Conservation (phyloP, 2,113 vertebrate genomes). For the Tragelaphus buxtoni region DNA sequence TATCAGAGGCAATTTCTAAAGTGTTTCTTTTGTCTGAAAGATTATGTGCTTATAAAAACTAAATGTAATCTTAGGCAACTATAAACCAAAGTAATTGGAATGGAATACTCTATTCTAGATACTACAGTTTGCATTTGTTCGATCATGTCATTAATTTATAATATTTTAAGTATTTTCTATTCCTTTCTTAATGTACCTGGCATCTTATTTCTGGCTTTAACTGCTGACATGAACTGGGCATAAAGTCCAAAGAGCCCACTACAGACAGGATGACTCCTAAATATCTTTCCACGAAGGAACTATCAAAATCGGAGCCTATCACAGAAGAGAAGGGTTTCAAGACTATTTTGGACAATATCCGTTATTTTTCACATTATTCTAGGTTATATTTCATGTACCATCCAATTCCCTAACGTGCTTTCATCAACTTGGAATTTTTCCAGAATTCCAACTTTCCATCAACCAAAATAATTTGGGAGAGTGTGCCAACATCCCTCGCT, state of each 20-base stretch:
- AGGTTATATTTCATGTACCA: constrained; percentile 27
- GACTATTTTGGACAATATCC: constrained; percentile 46
- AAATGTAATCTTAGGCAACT: not conserved
- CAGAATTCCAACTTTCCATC: constrained; percentile 41
- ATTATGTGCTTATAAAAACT: not conserved
- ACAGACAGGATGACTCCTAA: constrained; percentile 29
- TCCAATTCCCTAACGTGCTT: constrained; percentile 43
- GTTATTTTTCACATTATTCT: constrained; percentile 52
- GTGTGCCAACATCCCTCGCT: not conserved
- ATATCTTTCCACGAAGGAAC: constrained; percentile 38
- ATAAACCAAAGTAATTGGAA: not conserved
- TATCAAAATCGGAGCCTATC: not conserved
- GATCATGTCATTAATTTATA: constrained; percentile 49
- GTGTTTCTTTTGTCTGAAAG: not conserved
- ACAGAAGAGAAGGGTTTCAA: not conserved
- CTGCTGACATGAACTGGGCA: not conserved
- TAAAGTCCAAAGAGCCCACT: not conserved
- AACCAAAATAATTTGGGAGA: constrained; percentile 30
- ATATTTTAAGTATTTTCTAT: constrained; percentile 54
- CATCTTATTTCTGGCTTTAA: constrained; percentile 40
- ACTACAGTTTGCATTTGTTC: not conserved
- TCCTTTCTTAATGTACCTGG: constrained; percentile 32
- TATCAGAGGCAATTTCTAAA: not conserved
- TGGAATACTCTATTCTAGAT: not conserved
- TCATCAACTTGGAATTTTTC: constrained; percentile 10